Conservation (phyloP, 2,113 vertebrate species). For the Nycticorax nycticorax region DNA sequence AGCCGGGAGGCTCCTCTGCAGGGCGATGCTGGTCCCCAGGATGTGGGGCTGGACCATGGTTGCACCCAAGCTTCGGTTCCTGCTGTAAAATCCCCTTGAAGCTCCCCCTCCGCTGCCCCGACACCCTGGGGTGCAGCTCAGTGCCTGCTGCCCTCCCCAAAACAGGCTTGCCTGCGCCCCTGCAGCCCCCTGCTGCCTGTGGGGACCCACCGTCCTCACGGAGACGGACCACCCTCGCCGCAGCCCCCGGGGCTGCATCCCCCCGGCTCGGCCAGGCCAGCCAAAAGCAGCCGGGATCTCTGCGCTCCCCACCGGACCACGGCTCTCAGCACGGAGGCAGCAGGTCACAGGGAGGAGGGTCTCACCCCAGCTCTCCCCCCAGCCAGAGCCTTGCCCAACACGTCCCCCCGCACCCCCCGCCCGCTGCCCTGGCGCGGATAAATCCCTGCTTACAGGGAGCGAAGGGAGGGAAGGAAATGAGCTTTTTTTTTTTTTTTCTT, state of each 20-base stretch:
- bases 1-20: background rate
- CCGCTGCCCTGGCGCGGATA: background rate
- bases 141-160: background rate
- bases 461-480: background rate
- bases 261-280: background rate
- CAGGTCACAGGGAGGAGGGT: background rate
- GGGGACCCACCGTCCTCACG: background rate
- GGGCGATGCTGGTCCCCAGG: background rate
- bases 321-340: fast-evolving
- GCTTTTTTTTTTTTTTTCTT: background rate
- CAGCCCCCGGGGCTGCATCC: background rate
- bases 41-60: fast-evolving
- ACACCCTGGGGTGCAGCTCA: background rate
- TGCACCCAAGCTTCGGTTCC: background rate
- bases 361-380: fast-evolving
- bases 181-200: fast-evolving
- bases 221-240: fast-evolving
- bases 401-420: background rate
- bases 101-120: fast-evolving
- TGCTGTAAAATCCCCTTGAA: background rate
- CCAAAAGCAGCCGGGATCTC: background rate
- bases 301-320: background rate
- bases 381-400: background rate
- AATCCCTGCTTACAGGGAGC: background rate
- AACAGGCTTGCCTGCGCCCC: background rate